Evolutionary conservation across 2,797 vertebrate species (phyloP).

Genomic region (Sebastes elongatus): DNA sequence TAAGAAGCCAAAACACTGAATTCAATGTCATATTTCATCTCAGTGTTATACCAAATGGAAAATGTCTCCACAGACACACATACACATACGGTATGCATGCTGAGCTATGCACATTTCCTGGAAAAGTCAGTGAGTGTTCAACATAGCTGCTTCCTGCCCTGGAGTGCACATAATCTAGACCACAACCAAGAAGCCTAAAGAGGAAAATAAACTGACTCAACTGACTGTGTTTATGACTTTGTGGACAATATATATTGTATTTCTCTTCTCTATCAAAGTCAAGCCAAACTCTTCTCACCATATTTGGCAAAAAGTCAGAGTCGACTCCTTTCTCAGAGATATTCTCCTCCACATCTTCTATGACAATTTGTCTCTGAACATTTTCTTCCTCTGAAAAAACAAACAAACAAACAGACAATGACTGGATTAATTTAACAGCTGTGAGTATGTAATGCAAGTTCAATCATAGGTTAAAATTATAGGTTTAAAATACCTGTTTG

Average conservation of each 20-base stretch:
- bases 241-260: neutral
- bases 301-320: constrained; percentile 75
- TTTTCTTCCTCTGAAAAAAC: constrained; percentile 56
- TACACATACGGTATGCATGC: constrained; percentile 39
- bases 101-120: constrained; percentile 77
- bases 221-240: constrained; percentile 6
- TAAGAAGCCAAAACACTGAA: constrained; percentile 8
- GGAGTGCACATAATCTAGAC: constrained; percentile 52
- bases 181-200: constrained; percentile 37
- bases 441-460: neutral
- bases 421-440: constrained; percentile 3
- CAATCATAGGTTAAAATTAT: neutral
- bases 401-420: constrained; percentile 3
- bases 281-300: constrained; percentile 73
- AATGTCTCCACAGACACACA: constrained; percentile 9
- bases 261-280: constrained; percentile 1
- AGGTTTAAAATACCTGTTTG: constrained; percentile 49
- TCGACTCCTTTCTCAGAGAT: constrained; percentile 74
- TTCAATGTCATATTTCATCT: constrained; percentile 14
- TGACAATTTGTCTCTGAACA: constrained; percentile 34
- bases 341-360: constrained; percentile 73
- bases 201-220: constrained; percentile 24
- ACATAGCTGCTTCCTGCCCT: constrained; percentile 56
- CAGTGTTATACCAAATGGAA: constrained; percentile 46
- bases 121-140: constrained; percentile 67